phyloP scores from a whole-genome alignment of 2,113 vertebrate genomes.

The Gymnobelideus leadbeateri region DNA sequence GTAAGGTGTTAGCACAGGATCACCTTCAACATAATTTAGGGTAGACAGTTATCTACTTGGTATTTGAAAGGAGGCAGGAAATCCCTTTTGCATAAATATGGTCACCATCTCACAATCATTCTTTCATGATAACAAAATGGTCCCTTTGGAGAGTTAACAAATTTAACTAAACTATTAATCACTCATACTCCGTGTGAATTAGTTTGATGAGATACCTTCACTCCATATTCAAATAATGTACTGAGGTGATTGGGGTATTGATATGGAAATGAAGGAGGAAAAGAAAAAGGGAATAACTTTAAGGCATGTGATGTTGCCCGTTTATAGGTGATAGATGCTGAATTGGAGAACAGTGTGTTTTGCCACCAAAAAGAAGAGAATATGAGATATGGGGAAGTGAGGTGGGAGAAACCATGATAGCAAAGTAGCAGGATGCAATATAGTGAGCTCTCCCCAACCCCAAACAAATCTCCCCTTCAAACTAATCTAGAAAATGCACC shows the following conservation, averaged over 20 bases:
- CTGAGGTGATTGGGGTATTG: background rate
- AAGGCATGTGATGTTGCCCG: background rate
- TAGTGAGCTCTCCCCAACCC: background rate
- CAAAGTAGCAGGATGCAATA: background rate
- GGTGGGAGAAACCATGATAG: background rate
- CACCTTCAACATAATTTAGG: background rate
- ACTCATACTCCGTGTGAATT: background rate
- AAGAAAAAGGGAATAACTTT: background rate
- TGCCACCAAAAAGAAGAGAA: background rate
- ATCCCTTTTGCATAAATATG: background rate
- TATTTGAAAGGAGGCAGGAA: background rate
- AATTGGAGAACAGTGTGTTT: background rate
- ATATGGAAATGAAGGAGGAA: background rate
- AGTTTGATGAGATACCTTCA: background rate
- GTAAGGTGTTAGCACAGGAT: background rate
- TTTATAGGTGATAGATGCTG: background rate
- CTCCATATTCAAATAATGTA: background rate
- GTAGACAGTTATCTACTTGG: background rate
- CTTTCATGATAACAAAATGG: background rate
- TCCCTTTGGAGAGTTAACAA: background rate
- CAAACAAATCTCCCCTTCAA: background rate
- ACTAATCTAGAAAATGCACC: background rate
- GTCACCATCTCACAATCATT: background rate
- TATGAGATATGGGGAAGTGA: background rate
- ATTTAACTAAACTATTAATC: background rate